Evolutionary conservation across 2,888 invertebrate genomes (phyloP).

Genomic region (Brassicogethes aeneus): DNA sequence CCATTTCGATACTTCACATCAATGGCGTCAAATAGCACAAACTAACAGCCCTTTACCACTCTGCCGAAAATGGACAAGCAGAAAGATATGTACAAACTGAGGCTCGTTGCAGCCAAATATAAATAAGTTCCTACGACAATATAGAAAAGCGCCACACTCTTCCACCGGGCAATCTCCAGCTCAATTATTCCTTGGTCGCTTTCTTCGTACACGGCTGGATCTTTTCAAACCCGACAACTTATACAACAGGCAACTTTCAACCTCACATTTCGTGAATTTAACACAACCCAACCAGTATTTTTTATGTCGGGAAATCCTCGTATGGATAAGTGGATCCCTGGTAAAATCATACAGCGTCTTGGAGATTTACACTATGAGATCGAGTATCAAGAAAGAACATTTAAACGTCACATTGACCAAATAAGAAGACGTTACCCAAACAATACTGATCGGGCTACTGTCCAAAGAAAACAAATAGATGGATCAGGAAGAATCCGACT

Average conservation of each 20-base stretch:
- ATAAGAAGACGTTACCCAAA: too few species aligned
- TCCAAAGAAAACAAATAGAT: too few species aligned
- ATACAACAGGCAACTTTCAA: conserved; percentile 5
- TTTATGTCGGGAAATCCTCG: too few species aligned
- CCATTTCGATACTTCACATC: too few species aligned
- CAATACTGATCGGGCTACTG: too few species aligned
- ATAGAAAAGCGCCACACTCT: conserved; percentile 13
- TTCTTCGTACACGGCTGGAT: conserved; percentile 12
- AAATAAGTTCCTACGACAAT: conserved; percentile 2
- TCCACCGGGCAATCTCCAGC: conserved; percentile 14
- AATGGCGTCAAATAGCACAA: too few species aligned
- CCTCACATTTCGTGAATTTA: conserved; percentile 1
- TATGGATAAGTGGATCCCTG: conserved; percentile 9
- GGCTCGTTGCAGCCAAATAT: conserved; percentile 3
- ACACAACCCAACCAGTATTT: conserved; percentile 6
- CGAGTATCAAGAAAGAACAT: conserved; percentile 3
- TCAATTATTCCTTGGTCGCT: conserved; percentile 9
- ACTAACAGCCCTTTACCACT: too few species aligned
- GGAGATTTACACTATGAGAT: conserved; percentile 10
- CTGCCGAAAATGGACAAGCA: too few species aligned
- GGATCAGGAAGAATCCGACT: too few species aligned
- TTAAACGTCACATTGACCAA: conserved; percentile 9
- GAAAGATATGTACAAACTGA: too few species aligned
- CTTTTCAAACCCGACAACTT: conserved; percentile 4
- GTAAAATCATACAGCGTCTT: conserved; percentile 8